Evolutionary conservation across 2,113 vertebrate species (phyloP), one percentile per base, ranked within the genome.

Genomic region (Abramis brama): DNA sequence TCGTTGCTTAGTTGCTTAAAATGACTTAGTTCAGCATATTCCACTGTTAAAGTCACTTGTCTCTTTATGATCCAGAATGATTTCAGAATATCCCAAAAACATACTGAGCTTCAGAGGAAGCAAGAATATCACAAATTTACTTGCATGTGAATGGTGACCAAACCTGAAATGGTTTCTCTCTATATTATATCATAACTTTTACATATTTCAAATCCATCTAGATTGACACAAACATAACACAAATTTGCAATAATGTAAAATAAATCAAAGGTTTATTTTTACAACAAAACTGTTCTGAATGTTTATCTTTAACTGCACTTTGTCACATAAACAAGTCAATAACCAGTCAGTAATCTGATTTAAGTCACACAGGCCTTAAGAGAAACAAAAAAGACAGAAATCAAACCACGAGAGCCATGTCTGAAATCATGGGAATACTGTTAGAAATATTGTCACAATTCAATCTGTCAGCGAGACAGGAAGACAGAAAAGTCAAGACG

Each of bases 351-450:
- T 66, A 15, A 7, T 9, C 33, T 70, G 66, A 39, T 71, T 71
- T 71, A 43, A 71, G 68, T 71, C 10, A n/a, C 21, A 76, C 73
- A 50, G 45, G 45, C 25, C n/a, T 52, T 47, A 9, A 50, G 6
- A 52, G 23, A 76, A 52, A 17, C 23, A 75, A 50, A 50, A 75
- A 75, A 75, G 25, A 77, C 33, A 71, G 30, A 70, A 17, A 5
- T 8, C 45, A 27, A 50, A 52, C 74, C 43, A 50, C 43, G 45
- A 52, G 17, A 30, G 45, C 79, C 17, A 30, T 64, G 78, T 80
- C 36, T 80, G 39, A 60, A 80, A 80, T 80, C 23, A 79, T 79
- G 78, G 12, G 36, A 62, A 82, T n/a, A 55, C 9, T 71, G 64
- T 47, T 60, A 66, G 79, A 50, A 25, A 50, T 30, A 66, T 4